A percentile compares a stretch with the other conserved stretches of the same genome.
Conservation (phyloP, 2,113 vertebrate genomes). For the Rhabdomys dilectus region DNA sequence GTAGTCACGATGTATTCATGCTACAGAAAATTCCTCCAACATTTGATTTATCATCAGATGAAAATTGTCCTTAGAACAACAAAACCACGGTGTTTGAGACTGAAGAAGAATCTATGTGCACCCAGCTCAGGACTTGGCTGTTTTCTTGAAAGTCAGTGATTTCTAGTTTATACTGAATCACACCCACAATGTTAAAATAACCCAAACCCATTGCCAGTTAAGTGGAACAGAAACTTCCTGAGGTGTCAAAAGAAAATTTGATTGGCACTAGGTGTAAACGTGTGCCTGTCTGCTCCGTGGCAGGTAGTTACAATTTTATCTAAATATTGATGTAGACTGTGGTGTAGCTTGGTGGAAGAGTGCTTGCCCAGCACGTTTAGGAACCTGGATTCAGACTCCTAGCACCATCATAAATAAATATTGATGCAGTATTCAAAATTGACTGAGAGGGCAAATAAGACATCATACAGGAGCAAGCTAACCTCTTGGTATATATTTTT, state of each 20-base stretch:
- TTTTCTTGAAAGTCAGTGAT: constrained; percentile 69
- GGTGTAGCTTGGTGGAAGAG: not conserved
- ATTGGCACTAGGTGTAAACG: not conserved
- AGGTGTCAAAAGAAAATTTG: constrained; percentile 15
- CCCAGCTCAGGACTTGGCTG: not conserved
- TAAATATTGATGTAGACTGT: not conserved
- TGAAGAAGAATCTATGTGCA: constrained; percentile 71
- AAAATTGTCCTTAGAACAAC: constrained; percentile 80
- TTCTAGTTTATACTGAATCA: constrained; percentile 61
- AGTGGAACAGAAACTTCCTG: constrained; percentile 10
- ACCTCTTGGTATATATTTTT: constrained; percentile 24
- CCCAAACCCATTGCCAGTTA: constrained; percentile 38
- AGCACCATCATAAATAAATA: not conserved
- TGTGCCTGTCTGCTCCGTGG: not conserved
- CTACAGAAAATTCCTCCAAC: constrained; percentile 80
- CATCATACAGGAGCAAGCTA: constrained; percentile 35
- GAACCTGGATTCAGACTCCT: not conserved
- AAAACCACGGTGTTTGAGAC: constrained; percentile 70
- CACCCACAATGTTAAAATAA: constrained; percentile 38
- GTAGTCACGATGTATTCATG: constrained; percentile 79
- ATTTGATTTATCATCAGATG: constrained; percentile 81
- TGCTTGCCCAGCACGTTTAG: not conserved
- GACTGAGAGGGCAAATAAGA: constrained; percentile 32
- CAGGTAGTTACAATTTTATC: not conserved
- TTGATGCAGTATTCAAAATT: constrained; percentile 22